These are phyloP conservation scores for Biston stratarius DNA, from an alignment of 2,888 invertebrate species.

Conservation along the genomic window DNA sequence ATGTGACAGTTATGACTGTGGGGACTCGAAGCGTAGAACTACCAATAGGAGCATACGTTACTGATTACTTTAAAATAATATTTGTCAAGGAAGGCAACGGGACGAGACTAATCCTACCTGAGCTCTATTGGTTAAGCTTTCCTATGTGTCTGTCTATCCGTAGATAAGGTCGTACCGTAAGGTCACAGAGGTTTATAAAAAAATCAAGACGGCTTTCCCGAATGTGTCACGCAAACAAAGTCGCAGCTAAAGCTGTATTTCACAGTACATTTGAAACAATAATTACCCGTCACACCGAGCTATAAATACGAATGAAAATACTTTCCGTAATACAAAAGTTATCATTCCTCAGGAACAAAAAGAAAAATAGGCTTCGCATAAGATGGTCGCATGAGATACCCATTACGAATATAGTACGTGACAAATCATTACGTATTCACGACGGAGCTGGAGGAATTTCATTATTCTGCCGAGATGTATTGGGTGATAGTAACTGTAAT, in stretches of 20 bases:
- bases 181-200: too few relatives aligned
- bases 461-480: conserved; percentile 54
- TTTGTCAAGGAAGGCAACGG: neutral
- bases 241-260: too few relatives aligned
- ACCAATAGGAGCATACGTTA: too few relatives aligned
- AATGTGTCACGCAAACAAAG: too few relatives aligned
- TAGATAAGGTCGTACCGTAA: too few relatives aligned
- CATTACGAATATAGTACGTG: conserved; percentile 46
- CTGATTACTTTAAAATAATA: too few relatives aligned
- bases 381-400: conserved; percentile 33
- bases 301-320: conserved; percentile 4
- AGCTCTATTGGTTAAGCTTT: too few relatives aligned
- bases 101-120: too few relatives aligned
- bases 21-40: too few relatives aligned
- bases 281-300: conserved; percentile 14
- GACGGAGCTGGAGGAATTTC: conserved; percentile 56
- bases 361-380: conserved; percentile 29
- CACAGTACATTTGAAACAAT: neutral
- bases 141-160: too few relatives aligned
- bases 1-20: too few relatives aligned
- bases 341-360: conserved; percentile 14
- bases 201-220: too few relatives aligned
- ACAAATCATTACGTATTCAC: conserved; percentile 61
- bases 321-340: conserved; percentile 23
- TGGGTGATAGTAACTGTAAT: conserved; percentile 29